Evolutionary conservation across 2,888 invertebrate genomes (phyloP).

Genomic region (Diarsia dahlii): DNA sequence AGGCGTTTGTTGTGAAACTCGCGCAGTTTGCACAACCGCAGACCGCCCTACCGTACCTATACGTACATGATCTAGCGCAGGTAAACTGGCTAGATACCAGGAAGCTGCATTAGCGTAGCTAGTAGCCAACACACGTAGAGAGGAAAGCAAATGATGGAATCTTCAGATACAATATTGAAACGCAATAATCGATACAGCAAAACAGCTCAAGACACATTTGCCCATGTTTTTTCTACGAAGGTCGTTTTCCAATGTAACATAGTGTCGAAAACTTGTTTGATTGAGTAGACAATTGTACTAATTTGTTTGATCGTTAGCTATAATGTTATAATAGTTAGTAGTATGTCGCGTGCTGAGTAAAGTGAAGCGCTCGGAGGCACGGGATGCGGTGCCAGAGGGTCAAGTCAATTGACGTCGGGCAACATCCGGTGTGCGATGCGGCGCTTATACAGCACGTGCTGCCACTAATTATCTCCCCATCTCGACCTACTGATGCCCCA

Average conservation of each 20-base stretch:
- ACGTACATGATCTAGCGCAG: constrained; percentile 71
- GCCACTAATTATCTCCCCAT: constrained; percentile 72
- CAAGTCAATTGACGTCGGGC: constrained; percentile 88
- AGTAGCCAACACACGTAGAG: constrained; percentile 14
- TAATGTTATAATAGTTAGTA: constrained; percentile 60
- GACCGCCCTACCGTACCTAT: constrained; percentile 77
- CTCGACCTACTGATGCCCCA: constrained; percentile 57
- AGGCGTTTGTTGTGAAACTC: constrained; percentile 88
- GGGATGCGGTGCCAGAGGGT: constrained; percentile 86
- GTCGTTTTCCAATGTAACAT: constrained; percentile 42
- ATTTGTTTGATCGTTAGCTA: constrained; percentile 54
- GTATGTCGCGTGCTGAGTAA: constrained; percentile 76
- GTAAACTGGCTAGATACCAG: constrained; percentile 65
- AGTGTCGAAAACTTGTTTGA: constrained; percentile 51
- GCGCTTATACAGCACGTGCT: constrained; percentile 81
- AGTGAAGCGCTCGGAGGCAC: constrained; percentile 76
- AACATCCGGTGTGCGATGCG: constrained; percentile 84
- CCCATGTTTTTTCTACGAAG: constrained; percentile 39
- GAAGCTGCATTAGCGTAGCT: constrained; percentile 56
- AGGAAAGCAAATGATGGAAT: constrained; percentile 8
- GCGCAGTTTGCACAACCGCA: constrained; percentile 86
- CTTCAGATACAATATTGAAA: constrained; percentile 30
- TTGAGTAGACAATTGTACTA: constrained; percentile 47
- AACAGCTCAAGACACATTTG: constrained; percentile 26
- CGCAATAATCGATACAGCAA: constrained; percentile 22